Base-by-base conservation (phyloP, 2,888 invertebrate genomes). In the Apamea epomidion region DNA sequence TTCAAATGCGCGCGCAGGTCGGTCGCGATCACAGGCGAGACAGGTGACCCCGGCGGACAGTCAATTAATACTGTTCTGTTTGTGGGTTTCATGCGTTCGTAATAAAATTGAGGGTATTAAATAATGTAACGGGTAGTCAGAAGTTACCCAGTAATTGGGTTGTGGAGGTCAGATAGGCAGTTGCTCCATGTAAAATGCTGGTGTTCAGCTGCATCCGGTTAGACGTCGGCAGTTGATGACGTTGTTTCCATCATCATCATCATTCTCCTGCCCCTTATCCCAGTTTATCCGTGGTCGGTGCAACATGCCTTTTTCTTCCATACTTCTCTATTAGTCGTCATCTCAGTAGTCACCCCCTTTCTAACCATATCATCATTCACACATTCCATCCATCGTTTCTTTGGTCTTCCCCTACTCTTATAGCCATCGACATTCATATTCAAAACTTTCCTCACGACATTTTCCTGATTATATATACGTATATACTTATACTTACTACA, bases 1-100 rank as follows among this genome's bases (percentile, higher is more conserved):
- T 94, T 93, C 91, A 93, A 94, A 94, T 94, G 84, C 86, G 87
- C 81, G 82, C 86, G 80, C 78, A 74, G 82, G 83, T 86, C 86
- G 87, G 78, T 60, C 86, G 80, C 85, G 81, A 82, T 78, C 74
- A 70, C 78, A 74, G 84, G 85, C 84, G 84, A 86, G 87, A 89
- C 91, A 88, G 89, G 89, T 93, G 93, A 94, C 93, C 93, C 82
- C 83, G 74, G 70, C 86, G 85, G 79, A 18, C 80, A 81, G 29
- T 64, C 80, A 88, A 89, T 87, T 83, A 86, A 88, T 83, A 81
- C 71, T 83, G 71, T 72, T 81, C 73, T 80, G 73, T 72, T 74
- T 76, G 58, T 68, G 69, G 48, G 58, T 29, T 29, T 51, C 69
- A 72, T 21, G n/a, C 7, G 10, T 37, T 70, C 37, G 16, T 76